Evolutionary conservation across 2,888 invertebrate species (phyloP).

Genomic region (Zhuqinia jingwanae): DNA sequence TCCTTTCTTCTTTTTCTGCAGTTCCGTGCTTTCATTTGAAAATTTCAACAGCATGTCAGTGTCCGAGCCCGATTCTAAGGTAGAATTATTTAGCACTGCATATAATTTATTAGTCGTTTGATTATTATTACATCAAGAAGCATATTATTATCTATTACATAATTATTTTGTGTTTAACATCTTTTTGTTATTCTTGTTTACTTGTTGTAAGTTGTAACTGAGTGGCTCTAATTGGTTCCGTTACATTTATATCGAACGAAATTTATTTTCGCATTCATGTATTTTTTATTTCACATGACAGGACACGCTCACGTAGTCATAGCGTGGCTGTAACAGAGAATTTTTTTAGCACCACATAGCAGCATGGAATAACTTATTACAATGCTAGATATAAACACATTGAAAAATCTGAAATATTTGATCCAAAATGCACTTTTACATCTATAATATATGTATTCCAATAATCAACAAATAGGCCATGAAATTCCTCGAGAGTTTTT

Average conservation of each 20-base stretch:
- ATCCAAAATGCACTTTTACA: no score
- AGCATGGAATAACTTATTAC: not conserved
- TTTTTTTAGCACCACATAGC: not conserved
- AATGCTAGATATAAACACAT: conserved; percentile 16
- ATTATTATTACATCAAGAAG: not conserved
- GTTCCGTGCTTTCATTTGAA: no score
- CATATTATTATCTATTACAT: not conserved
- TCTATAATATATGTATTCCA: not conserved
- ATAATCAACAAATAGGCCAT: not conserved
- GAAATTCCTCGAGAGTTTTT: no score
- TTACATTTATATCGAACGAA: conserved; percentile 1
- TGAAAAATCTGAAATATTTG: no score
- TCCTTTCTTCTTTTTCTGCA: no score
- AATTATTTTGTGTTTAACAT: not conserved
- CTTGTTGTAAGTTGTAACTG: not conserved
- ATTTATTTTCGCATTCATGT: conserved; percentile 35
- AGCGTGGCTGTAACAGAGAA: no score
- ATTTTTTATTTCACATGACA: conserved; percentile 38
- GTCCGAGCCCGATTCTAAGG: conserved; percentile 29
- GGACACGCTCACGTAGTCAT: no score
- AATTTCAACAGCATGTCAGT: not conserved
- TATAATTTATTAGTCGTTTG: conserved; percentile 1
- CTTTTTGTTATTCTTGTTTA: not conserved
- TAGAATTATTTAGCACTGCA: conserved; percentile 11
- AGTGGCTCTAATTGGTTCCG: conserved; percentile 36